These are phyloP conservation scores for Acinonyx jubatus DNA, from an alignment of 2,113 vertebrate genomes.

Conservation along the genomic window DNA sequence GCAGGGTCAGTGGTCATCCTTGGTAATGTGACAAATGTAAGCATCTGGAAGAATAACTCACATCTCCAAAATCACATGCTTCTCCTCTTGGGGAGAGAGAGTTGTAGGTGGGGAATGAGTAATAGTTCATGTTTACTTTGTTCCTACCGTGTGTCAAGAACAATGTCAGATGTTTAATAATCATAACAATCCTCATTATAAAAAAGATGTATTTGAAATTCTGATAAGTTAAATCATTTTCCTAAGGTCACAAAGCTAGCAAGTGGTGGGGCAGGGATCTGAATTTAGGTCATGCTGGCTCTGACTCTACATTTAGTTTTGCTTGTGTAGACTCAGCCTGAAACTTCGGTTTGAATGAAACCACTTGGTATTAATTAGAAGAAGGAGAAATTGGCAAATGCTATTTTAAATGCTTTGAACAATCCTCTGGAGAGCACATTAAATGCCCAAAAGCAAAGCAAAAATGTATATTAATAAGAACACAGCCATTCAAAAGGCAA, in stretches of 20 bases:
- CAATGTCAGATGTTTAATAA: background rate
- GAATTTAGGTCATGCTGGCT: background rate
- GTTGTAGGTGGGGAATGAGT: background rate
- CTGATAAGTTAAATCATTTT: background rate
- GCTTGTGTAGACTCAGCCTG: slow-evolving; percentile 34
- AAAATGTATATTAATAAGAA: slow-evolving; percentile 75
- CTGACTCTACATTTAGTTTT: background rate
- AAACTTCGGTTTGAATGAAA: slow-evolving; percentile 59
- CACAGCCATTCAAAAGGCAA: slow-evolving; percentile 69
- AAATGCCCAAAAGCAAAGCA: slow-evolving; percentile 74
- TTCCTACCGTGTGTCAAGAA: background rate
- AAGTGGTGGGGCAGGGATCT: background rate
- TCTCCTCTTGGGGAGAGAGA: background rate
- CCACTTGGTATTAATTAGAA: slow-evolving; percentile 78
- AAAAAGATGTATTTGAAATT: background rate
- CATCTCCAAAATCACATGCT: background rate
- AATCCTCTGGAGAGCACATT: slow-evolving; percentile 73
- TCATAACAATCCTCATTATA: background rate
- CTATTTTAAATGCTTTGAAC: slow-evolving; percentile 73
- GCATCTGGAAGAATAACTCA: background rate
- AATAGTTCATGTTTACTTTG: background rate
- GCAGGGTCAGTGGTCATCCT: background rate
- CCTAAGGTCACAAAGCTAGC: background rate
- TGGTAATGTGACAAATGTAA: background rate
- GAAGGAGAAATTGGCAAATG: slow-evolving; percentile 70